Conservation (phyloP, 2,797 vertebrate species). For the Cuculus canorus region DNA sequence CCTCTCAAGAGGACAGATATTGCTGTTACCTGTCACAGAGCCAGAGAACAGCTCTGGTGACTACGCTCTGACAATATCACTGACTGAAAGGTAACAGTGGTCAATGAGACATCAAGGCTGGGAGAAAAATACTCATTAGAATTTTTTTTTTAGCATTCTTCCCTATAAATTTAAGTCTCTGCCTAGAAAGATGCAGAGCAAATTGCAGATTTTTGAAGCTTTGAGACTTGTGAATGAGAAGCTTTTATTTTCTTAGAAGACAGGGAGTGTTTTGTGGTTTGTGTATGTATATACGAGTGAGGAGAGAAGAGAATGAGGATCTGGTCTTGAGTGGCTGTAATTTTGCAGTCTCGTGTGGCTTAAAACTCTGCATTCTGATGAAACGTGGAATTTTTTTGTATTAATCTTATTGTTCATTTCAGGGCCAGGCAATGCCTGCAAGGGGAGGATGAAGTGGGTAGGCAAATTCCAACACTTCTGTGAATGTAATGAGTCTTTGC, state of each 20-base stretch:
- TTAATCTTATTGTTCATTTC: neutral
- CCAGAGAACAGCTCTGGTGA: neutral
- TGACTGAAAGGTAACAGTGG: neutral
- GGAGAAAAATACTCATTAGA: neutral
- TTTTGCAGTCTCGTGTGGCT: neutral
- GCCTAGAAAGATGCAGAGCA: neutral
- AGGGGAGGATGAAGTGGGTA: neutral
- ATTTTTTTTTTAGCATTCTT: neutral
- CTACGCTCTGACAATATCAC: neutral
- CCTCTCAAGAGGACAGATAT: neutral
- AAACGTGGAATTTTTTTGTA: neutral
- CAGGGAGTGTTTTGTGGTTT: neutral
- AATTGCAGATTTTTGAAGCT: neutral
- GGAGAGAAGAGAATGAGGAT: neutral
- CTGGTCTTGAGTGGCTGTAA: neutral
- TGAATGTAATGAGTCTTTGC: neutral
- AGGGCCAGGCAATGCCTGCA: neutral
- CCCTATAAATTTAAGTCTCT: neutral
- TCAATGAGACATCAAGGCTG: neutral
- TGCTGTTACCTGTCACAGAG: neutral
- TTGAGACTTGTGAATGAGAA: neutral
- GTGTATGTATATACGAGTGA: rapidly evolving
- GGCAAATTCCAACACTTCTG: neutral
- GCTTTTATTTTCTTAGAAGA: neutral
- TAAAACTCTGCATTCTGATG: neutral